These are phyloP conservation scores for Bellardia bayeri DNA, from an alignment of 2,888 invertebrate species.

Conservation along the genomic window DNA sequence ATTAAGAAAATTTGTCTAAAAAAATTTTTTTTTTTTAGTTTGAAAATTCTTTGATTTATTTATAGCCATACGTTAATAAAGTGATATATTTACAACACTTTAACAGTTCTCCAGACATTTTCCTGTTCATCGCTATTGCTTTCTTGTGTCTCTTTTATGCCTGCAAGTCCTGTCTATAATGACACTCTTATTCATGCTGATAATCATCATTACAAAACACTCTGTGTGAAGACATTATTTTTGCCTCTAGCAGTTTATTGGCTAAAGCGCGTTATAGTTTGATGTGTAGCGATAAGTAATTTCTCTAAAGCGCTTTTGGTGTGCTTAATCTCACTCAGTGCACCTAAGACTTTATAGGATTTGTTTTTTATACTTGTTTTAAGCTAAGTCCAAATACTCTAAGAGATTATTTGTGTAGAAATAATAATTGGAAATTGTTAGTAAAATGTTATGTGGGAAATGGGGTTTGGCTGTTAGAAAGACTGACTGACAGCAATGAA, in stretches of 20 bases:
- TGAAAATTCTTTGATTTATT: too few species aligned
- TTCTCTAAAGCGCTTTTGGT: conserved; percentile 17
- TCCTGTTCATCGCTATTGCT: not conserved
- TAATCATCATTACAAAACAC: conserved; percentile 5
- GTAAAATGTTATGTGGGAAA: not conserved
- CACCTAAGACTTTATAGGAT: not conserved
- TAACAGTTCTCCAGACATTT: not conserved
- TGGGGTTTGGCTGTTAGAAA: too few species aligned
- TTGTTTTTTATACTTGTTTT: not conserved
- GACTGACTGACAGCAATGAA: too few species aligned
- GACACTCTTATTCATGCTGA: not conserved
- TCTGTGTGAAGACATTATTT: not conserved
- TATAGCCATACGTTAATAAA: too few species aligned
- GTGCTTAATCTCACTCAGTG: not conserved
- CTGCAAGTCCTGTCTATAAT: not conserved
- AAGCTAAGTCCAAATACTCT: not conserved
- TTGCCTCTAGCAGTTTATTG: not conserved
- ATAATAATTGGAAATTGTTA: not conserved
- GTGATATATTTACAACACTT: not conserved
- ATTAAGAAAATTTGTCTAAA: too few species aligned
- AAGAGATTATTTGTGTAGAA: not conserved
- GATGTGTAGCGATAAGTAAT: not conserved
- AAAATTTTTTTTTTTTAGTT: too few species aligned
- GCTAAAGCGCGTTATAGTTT: not conserved
- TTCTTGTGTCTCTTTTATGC: not conserved